Conservation (phyloP, 2,113 vertebrate genomes). For the Phrynosoma platyrhinos region DNA sequence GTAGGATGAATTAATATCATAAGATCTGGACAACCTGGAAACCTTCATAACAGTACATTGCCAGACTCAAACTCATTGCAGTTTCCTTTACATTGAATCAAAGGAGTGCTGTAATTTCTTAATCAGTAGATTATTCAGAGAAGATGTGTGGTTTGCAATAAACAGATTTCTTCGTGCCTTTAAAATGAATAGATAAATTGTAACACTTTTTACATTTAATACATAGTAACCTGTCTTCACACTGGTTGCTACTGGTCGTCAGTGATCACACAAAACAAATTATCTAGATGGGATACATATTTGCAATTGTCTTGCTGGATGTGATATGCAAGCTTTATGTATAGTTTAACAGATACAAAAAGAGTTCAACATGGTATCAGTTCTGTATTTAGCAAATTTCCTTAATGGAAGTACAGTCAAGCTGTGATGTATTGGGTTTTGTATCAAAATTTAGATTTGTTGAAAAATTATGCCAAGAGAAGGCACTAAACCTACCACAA, state of each 20-base stretch:
- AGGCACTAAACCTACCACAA: no score
- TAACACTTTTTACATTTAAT: background rate
- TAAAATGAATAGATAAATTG: slow-evolving; percentile 1
- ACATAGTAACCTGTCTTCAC: background rate
- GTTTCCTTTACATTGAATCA: slow-evolving; percentile 58
- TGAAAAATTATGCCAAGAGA: no score
- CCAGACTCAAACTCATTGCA: slow-evolving; percentile 13
- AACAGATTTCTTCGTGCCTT: slow-evolving; percentile 9
- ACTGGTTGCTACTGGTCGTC: background rate
- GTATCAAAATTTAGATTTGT: no score
- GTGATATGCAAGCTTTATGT: background rate
- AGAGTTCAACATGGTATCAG: background rate
- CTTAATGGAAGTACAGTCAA: background rate
- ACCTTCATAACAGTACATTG: slow-evolving; percentile 40
- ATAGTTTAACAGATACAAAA: background rate
- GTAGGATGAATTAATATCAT: slow-evolving; percentile 39
- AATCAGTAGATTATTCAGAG: slow-evolving; percentile 47
- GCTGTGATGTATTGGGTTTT: background rate
- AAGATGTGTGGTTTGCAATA: slow-evolving; percentile 38
- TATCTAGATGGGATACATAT: background rate
- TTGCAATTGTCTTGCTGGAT: background rate
- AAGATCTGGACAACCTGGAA: slow-evolving; percentile 62
- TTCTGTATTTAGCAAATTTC: background rate
- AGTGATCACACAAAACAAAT: background rate
- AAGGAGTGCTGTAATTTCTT: slow-evolving; percentile 47